phyloP scores from a whole-genome alignment of 2,888 invertebrate species.

The Tipula confusa region DNA sequence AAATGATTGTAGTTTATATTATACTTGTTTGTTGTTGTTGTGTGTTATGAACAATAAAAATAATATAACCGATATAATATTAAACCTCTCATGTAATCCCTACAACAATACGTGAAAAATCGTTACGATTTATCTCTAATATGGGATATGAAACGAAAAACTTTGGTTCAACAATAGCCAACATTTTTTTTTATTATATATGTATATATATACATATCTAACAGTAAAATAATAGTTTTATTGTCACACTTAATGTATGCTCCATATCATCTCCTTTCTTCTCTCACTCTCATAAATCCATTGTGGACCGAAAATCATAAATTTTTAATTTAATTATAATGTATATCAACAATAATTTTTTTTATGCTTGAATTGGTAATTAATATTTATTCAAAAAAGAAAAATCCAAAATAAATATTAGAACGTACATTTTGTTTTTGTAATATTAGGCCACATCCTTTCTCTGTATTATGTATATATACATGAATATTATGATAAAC shows the following conservation, averaged over 20 bases:
- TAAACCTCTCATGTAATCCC: conserved; percentile 31
- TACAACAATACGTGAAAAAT: conserved; percentile 34
- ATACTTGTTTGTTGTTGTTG: background rate
- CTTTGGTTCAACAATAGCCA: conserved; percentile 13
- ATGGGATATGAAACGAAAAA: conserved; percentile 6
- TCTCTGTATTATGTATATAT: background rate
- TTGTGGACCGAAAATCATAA: background rate
- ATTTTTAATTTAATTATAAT: conserved; percentile 12
- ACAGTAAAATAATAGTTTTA: conserved; percentile 14
- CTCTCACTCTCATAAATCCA: too few species aligned
- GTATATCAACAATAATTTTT: background rate
- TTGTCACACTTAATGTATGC: background rate
- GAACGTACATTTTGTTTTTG: background rate
- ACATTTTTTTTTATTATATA: too few species aligned
- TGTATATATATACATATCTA: background rate
- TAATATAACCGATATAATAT: conserved; percentile 27
- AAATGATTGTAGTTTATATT: conserved; percentile 8
- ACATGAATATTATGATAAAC: background rate
- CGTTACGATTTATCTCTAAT: conserved; percentile 32
- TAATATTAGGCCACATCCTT: conserved; percentile 3
- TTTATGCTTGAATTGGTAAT: conserved; percentile 7
- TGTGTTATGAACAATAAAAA: conserved; percentile 21
- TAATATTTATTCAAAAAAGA: background rate
- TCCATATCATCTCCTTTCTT: background rate
- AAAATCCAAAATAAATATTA: background rate